Percentiles rank a stretch among this genome's conserved stretches.
phyloP scores from a whole-genome alignment of 2,113 vertebrate species.

The Strigops habroptila region DNA sequence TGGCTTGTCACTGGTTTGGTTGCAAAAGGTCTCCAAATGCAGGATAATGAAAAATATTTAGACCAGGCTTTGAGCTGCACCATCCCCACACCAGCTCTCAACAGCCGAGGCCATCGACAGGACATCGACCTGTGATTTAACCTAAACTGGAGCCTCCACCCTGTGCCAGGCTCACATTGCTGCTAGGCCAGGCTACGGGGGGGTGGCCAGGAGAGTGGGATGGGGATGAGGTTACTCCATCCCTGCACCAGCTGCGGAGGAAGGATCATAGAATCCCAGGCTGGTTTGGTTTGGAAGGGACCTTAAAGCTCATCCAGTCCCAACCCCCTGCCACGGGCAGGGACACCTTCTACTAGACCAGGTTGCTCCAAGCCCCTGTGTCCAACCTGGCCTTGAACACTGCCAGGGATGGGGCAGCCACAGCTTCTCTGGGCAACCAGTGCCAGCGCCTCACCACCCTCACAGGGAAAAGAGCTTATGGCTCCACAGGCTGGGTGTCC shows the following conservation, averaged over 20 bases:
- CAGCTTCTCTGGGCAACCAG: background rate
- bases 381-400: background rate
- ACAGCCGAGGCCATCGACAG: fast-evolving
- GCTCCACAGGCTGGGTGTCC: background rate
- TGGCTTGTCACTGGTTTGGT: background rate
- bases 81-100: fast-evolving
- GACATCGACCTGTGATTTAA: fast-evolving
- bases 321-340: background rate
- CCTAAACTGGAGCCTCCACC: background rate
- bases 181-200: fast-evolving
- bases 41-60: background rate
- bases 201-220: fast-evolving
- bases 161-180: background rate
- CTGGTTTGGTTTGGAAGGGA: background rate
- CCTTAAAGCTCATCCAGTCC: background rate
- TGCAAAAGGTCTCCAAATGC: background rate
- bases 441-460: background rate
- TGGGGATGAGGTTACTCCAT: background rate
- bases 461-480: background rate
- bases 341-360: background rate
- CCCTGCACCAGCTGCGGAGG: background rate
- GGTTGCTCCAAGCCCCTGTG: background rate
- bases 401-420: background rate
- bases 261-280: background rate
- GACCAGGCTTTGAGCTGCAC: background rate